These are phyloP conservation scores for Sinodicranocentrus sp. DNA, from an alignment of 2,888 invertebrate species.

Conservation along the genomic window DNA sequence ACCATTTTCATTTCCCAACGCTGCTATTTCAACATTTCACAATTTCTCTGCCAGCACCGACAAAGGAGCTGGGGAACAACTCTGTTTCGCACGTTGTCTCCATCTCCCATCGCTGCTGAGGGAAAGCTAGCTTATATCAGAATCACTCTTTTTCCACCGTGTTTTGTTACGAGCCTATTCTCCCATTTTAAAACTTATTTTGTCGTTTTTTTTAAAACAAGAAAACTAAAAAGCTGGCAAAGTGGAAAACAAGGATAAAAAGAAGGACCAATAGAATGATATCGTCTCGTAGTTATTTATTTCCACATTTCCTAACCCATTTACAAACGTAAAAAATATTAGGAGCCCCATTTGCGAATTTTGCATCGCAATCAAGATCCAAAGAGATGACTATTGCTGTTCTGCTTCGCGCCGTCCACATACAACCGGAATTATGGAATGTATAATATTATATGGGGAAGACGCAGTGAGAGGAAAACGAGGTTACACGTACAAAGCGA, in stretches of 20 bases:
- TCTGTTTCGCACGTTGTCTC: constrained; percentile 22
- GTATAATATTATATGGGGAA: constrained; percentile 26
- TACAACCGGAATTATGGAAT: constrained; percentile 29
- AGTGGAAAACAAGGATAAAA: not conserved
- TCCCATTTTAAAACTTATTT: not conserved
- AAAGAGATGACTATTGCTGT: constrained; percentile 28
- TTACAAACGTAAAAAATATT: constrained; percentile 54
- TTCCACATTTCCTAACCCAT: constrained; percentile 48
- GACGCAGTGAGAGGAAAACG: constrained; percentile 6
- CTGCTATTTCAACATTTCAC: constrained; percentile 54
- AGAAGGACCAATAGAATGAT: constrained; percentile 30
- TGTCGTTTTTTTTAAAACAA: constrained; percentile 11
- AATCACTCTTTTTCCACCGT: not conserved
- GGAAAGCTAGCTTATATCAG: too few species aligned
- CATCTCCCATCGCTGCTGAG: not conserved
- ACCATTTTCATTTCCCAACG: constrained; percentile 52
- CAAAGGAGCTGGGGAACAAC: not conserved
- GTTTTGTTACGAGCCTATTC: not conserved
- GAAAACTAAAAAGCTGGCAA: not conserved
- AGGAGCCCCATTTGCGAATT: constrained; percentile 44
- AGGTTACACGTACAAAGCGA: constrained; percentile 37
- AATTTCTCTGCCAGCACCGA: constrained; percentile 31
- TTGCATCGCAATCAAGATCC: constrained; percentile 49
- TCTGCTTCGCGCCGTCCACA: constrained; percentile 10
- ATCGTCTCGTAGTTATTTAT: constrained; percentile 51